phyloP scores from a whole-genome alignment of 2,113 vertebrate genomes.

The Gambusia holbrooki region DNA sequence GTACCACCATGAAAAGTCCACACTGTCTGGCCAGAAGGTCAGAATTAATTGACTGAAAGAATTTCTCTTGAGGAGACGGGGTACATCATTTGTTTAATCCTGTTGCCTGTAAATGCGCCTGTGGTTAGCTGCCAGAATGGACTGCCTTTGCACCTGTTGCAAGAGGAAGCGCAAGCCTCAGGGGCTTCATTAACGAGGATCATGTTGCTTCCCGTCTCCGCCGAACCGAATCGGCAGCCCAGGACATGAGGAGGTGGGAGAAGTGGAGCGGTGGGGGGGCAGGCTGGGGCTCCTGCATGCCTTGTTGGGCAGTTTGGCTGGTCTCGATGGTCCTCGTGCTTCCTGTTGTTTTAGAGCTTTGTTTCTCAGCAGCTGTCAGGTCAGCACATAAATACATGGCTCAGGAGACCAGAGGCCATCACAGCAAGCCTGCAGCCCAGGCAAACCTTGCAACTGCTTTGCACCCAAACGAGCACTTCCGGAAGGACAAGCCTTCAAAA shows the following conservation, averaged over 20 bases:
- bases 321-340: slow-evolving; percentile 55
- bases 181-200: slow-evolving; percentile 81
- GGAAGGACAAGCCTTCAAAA: not conserved
- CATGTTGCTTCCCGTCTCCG: slow-evolving; percentile 76
- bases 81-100: slow-evolving; percentile 69
- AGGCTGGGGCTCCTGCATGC: slow-evolving; percentile 51
- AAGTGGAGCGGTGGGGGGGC: slow-evolving; percentile 21
- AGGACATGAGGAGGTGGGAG: slow-evolving; percentile 13
- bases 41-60: slow-evolving; percentile 35
- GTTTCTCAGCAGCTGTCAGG: slow-evolving; percentile 76
- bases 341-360: slow-evolving; percentile 80
- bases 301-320: slow-evolving; percentile 72
- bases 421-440: too few relatives aligned
- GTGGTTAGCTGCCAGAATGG: slow-evolving; percentile 70
- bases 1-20: slow-evolving; percentile 14
- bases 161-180: slow-evolving; percentile 78
- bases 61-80: slow-evolving; percentile 34
- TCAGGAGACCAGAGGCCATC: slow-evolving; percentile 65
- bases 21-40: slow-evolving; percentile 13
- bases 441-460: not conserved
- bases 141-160: slow-evolving; percentile 83
- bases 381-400: slow-evolving; percentile 62
- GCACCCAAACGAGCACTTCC: not conserved
- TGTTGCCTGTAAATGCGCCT: slow-evolving; percentile 72
- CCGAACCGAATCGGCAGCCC: slow-evolving; percentile 61